Conservation (phyloP, 2,113 vertebrate species). For the Panurus biarmicus region DNA sequence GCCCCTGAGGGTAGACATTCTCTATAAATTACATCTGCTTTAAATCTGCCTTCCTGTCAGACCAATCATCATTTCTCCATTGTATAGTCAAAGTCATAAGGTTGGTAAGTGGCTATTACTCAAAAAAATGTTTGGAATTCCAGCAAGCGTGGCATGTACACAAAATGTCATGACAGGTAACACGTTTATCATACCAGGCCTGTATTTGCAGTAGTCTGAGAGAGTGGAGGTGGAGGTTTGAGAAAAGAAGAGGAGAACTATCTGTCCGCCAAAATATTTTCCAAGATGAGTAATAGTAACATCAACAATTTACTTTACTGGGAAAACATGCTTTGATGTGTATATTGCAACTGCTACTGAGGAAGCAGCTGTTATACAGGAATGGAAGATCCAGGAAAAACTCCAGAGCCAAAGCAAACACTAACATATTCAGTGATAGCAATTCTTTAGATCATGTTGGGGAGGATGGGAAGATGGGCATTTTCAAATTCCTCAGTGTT, state of each 20-base stretch:
- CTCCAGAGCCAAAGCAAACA: conserved; percentile 11
- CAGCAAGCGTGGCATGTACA: not conserved
- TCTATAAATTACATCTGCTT: not conserved
- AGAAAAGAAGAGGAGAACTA: not conserved
- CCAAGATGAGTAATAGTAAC: not conserved
- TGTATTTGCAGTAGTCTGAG: not conserved
- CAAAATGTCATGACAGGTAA: not conserved
- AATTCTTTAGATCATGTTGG: not conserved
- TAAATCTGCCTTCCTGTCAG: not conserved
- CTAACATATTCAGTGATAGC: not conserved
- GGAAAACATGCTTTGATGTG: conserved; percentile 6
- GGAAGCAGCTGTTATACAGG: conserved; percentile 30
- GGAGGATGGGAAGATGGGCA: not conserved
- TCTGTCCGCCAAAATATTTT: conserved; percentile 7
- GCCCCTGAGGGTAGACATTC: not conserved
- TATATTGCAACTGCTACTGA: not conserved
- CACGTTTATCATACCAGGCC: not conserved
- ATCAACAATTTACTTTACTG: conserved; percentile 2
- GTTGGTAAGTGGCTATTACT: not conserved
- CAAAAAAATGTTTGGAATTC: conserved; percentile 16
- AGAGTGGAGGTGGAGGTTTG: not conserved
- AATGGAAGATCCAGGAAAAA: conserved; percentile 1
- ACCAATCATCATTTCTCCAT: not conserved
- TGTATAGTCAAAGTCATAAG: not conserved
- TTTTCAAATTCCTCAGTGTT: not conserved